Conservation (phyloP, 2,888 invertebrate genomes). For the Synergus laeviventris region DNA sequence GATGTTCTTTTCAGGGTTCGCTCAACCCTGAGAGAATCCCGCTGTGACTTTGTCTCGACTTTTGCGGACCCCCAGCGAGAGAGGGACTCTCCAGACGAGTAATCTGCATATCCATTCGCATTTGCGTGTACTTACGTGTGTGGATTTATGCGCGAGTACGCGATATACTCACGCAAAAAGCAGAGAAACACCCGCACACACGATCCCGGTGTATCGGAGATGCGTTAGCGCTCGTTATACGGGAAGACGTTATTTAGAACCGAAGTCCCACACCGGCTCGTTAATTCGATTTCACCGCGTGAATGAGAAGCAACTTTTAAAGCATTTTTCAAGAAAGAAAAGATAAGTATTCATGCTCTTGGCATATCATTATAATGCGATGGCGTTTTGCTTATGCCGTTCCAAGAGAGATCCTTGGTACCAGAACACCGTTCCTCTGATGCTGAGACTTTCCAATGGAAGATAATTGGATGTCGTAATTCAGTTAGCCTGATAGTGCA, state of each 20-base stretch:
- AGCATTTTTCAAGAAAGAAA: slow-evolving; percentile 19
- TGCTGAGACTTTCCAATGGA: slow-evolving; percentile 13
- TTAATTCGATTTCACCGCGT: slow-evolving; percentile 19
- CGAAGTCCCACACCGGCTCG: slow-evolving; percentile 21
- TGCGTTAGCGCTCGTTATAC: slow-evolving; percentile 35
- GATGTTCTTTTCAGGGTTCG: slow-evolving; percentile 27
- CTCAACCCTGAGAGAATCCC: slow-evolving; percentile 57
- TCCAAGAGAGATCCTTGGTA: slow-evolving; percentile 3
- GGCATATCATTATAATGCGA: slow-evolving; percentile 22
- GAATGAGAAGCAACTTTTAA: slow-evolving; percentile 33
- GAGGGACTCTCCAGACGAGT: slow-evolving; percentile 56
- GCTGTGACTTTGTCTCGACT: slow-evolving; percentile 73
- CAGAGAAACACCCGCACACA: slow-evolving; percentile 35
- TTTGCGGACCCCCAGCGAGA: slow-evolving; percentile 61
- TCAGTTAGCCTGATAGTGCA: slow-evolving; percentile 22
- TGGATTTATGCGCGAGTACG: slow-evolving; percentile 41
- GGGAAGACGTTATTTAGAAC: slow-evolving; percentile 26
- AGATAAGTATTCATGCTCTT: slow-evolving; percentile 22
- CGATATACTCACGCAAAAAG: slow-evolving; percentile 37
- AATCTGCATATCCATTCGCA: slow-evolving; percentile 67
- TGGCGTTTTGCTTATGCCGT: slow-evolving; percentile 28
- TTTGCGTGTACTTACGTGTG: slow-evolving; percentile 57
- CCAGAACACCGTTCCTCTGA: slow-evolving; percentile 22
- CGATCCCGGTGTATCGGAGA: slow-evolving; percentile 16
- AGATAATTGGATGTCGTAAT: slow-evolving; percentile 33